These are phyloP conservation scores for Tricholauxania praeusta DNA, from an alignment of 2,888 invertebrate genomes.

Conservation along the genomic window DNA sequence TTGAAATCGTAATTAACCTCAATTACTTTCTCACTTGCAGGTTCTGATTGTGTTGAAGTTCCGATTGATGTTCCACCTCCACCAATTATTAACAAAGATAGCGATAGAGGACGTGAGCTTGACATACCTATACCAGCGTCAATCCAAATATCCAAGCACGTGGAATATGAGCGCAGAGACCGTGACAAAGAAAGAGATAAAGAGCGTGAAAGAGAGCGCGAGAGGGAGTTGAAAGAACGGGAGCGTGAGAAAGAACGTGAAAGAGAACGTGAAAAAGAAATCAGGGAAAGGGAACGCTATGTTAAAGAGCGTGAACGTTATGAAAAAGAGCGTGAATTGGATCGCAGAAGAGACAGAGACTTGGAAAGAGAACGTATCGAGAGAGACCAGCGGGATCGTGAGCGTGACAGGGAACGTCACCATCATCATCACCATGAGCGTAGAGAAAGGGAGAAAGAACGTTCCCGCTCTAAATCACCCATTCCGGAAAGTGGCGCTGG, in stretches of 20 bases:
- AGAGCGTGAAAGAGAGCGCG: constrained; percentile 44
- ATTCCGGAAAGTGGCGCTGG: constrained; percentile 67
- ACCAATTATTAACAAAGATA: constrained; percentile 37
- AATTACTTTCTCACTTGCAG: constrained; percentile 53
- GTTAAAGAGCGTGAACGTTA: constrained; percentile 36
- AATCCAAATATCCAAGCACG: constrained; percentile 56
- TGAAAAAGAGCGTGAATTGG: constrained; percentile 47
- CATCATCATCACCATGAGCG: constrained; percentile 39
- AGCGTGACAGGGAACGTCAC: constrained; percentile 44
- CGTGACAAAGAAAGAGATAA: constrained; percentile 41
- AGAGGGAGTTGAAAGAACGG: constrained; percentile 29
- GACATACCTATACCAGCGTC: constrained; percentile 56
- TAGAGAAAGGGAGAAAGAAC: constrained; percentile 49
- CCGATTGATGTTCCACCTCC: constrained; percentile 57
- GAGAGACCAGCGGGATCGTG: constrained; percentile 43
- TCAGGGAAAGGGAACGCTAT: constrained; percentile 40
- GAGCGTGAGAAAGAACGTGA: constrained; percentile 41
- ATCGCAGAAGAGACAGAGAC: constrained; percentile 45
- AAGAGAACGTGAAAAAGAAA: constrained; percentile 39
- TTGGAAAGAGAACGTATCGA: constrained; percentile 46
- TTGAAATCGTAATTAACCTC: constrained; percentile 18
- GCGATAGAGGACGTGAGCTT: constrained; percentile 40
- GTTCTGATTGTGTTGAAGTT: constrained; percentile 68
- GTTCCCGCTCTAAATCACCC: constrained; percentile 60
- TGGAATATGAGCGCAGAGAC: constrained; percentile 50